phyloP scores from a whole-genome alignment of 2,113 vertebrate species.

The Macrotus californicus region DNA sequence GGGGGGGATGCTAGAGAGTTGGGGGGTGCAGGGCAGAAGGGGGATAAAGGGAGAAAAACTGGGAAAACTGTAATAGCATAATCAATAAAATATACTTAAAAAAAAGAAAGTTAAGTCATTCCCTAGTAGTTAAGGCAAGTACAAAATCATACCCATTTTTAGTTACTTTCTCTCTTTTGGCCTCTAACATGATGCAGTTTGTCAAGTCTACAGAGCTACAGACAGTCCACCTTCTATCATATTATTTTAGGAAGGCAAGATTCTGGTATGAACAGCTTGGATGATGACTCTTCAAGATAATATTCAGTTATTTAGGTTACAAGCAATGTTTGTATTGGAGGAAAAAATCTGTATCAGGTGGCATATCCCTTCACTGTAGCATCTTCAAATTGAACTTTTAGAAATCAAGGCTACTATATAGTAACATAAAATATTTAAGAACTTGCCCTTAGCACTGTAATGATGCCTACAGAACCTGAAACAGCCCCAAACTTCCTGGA shows the following conservation, averaged over 20 bases:
- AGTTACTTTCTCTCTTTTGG: neutral
- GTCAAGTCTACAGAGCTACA: neutral
- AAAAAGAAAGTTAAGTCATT: neutral
- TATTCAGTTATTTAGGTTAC: neutral
- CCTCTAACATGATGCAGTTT: neutral
- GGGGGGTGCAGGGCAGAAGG: no score
- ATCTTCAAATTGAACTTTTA: constrained; percentile 23
- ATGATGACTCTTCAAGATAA: neutral
- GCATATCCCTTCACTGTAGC: neutral
- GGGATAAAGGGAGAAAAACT: no score
- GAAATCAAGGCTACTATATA: neutral
- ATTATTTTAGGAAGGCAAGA: constrained; percentile 5
- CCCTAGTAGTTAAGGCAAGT: neutral
- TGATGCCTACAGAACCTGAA: neutral
- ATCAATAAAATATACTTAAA: no score
- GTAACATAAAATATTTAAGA: neutral
- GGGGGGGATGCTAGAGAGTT: no score
- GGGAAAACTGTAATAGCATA: no score
- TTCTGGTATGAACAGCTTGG: neutral
- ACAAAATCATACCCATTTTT: neutral
- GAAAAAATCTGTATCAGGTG: neutral
- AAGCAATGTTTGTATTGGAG: neutral
- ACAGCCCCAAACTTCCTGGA: neutral
- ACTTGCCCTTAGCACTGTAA: neutral
- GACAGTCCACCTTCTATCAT: neutral